These are phyloP conservation scores for Styela clava DNA, from an alignment of 23 tunicate genomes.

Conservation along the genomic window DNA sequence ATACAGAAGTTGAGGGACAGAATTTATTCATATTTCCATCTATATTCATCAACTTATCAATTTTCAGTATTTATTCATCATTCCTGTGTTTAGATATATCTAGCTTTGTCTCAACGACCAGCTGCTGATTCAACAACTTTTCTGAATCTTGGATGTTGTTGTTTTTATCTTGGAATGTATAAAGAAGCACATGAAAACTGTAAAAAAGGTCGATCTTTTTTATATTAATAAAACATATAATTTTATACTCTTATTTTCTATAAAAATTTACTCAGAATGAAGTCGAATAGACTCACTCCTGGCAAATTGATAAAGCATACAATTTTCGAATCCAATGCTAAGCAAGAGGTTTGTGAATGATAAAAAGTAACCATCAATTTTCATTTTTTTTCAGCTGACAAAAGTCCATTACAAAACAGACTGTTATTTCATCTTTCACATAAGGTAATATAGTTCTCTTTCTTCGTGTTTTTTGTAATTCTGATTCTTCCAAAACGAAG, in stretches of 20 bases:
- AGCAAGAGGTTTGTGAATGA: too few relatives aligned
- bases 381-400: conserved; percentile 37
- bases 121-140: conserved; percentile 23
- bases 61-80: too few relatives aligned
- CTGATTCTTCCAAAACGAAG: too few relatives aligned
- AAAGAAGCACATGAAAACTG: conserved; percentile 89
- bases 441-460: conserved; percentile 44
- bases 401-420: conserved; percentile 75
- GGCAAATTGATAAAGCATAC: too few relatives aligned
- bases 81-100: conserved; percentile 45
- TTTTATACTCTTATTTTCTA: conserved; percentile 1
- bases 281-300: too few relatives aligned
- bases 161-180: conserved; percentile 96
- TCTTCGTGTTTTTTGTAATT: not conserved
- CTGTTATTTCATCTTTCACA: conserved; percentile 89
- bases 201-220: conserved; percentile 49
- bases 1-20: too few relatives aligned
- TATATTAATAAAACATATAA: conserved; percentile 13
- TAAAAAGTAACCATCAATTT: too few relatives aligned
- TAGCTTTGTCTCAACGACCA: conserved; percentile 25
- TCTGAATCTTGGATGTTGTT: conserved; percentile 59
- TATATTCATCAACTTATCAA: too few relatives aligned
- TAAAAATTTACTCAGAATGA: too few relatives aligned
- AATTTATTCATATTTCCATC: too few relatives aligned
- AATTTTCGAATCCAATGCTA: too few relatives aligned